phyloP scores from a whole-genome alignment of 2,797 vertebrate genomes.

The Anniella stebbinsi region DNA sequence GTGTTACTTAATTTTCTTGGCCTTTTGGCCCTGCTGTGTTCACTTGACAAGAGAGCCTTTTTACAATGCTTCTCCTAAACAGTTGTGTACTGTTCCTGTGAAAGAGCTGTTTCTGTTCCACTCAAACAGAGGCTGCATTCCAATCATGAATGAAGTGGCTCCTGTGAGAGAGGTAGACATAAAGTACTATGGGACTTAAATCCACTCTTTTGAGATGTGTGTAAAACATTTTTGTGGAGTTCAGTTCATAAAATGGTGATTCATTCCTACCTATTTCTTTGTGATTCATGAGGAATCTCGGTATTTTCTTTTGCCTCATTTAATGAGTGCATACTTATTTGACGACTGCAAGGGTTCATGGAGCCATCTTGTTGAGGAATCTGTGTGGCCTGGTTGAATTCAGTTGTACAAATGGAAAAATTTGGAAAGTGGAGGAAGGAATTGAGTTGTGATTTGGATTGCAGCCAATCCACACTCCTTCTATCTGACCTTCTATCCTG shows the following conservation, averaged over 20 bases:
- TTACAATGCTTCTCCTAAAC: conserved; percentile 19
- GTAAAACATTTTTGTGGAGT: not conserved
- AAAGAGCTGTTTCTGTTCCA: rapidly evolving
- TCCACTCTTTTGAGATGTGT: not conserved
- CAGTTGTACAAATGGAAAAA: conserved; percentile 28
- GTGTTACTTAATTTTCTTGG: not conserved
- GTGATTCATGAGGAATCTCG: not conserved
- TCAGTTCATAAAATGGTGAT: not conserved
- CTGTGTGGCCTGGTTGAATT: conserved; percentile 5
- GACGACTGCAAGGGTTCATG: conserved; percentile 26
- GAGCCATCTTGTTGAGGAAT: not conserved
- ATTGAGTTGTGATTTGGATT: not conserved
- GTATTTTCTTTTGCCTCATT: conserved; percentile 23
- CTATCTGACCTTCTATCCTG: not conserved
- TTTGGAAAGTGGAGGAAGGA: not conserved
- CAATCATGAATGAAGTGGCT: not conserved
- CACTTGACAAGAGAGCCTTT: not conserved
- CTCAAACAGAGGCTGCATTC: not conserved
- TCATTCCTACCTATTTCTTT: not conserved
- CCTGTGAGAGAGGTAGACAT: not conserved
- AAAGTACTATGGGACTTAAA: not conserved
- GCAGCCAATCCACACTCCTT: not conserved
- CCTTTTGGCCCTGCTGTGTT: not conserved
- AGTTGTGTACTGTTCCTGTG: conserved; percentile 16
- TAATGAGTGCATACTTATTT: conserved; percentile 30